These are phyloP conservation scores for Drosophila cognata DNA, from an alignment of 2,888 invertebrate genomes.

Conservation along the genomic window DNA sequence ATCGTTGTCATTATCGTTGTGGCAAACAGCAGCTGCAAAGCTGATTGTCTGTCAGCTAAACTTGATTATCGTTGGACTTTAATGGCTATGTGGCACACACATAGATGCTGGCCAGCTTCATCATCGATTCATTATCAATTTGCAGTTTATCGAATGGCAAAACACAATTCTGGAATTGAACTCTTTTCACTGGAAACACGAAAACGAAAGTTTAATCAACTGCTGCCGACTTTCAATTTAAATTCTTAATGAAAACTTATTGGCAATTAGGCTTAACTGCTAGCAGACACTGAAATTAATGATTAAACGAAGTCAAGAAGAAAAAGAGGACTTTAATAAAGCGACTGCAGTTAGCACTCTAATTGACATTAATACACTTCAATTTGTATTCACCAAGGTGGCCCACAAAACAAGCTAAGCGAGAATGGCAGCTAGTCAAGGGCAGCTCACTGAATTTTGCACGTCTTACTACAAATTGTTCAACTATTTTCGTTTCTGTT, in stretches of 20 bases:
- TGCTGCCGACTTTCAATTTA: not conserved
- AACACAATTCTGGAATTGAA: constrained; percentile 27
- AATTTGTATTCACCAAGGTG: not conserved
- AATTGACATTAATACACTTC: constrained; percentile 8
- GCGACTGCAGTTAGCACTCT: not conserved
- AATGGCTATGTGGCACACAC: not conserved
- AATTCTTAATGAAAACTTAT: not conserved
- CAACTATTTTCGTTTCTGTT: constrained; percentile 1
- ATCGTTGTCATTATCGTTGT: constrained; percentile 32
- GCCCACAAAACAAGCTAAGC: not conserved
- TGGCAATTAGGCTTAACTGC: constrained; percentile 1
- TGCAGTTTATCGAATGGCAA: constrained; percentile 32
- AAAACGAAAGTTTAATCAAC: not conserved
- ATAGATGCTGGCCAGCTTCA: constrained; percentile 4
- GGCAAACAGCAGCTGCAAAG: not conserved
- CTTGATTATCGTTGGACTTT: constrained; percentile 36
- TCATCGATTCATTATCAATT: constrained; percentile 44
- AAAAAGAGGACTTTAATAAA: not conserved
- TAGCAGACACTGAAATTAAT: not conserved
- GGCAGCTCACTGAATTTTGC: not conserved
- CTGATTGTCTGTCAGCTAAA: constrained; percentile 12
- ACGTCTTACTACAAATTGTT: not conserved
- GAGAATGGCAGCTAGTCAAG: not conserved
- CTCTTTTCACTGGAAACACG: no score
- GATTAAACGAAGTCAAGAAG: not conserved